Evolutionary conservation across 1,140 invertebrate species (phyloP).

Genomic region (Drosophila albomicans): DNA sequence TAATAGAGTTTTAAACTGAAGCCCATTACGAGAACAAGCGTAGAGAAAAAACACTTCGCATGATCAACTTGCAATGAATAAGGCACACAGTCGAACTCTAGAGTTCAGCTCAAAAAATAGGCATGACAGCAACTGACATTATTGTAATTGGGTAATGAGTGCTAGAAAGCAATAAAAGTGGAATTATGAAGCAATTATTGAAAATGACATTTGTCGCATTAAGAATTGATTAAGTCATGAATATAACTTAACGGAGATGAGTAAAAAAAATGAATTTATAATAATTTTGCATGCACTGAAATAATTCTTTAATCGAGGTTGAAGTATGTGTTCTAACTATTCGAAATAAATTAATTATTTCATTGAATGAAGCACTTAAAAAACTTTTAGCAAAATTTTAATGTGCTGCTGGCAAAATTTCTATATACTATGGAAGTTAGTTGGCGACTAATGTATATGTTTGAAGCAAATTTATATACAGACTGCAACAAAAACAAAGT

Average conservation of each 20-base stretch:
- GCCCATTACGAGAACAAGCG: constrained; percentile 7
- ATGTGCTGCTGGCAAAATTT: no score
- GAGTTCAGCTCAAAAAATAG: constrained; percentile 2
- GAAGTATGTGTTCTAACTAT: no score
- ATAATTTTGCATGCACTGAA: no score
- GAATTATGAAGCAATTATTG: background rate
- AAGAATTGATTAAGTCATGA: background rate
- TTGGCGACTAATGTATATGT: background rate
- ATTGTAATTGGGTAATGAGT: constrained; percentile 3
- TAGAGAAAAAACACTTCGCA: background rate
- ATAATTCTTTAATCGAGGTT: no score
- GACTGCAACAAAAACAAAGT: constrained; percentile 4
- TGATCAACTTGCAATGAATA: constrained; percentile 16
- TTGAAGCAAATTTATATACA: background rate
- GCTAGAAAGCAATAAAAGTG: background rate
- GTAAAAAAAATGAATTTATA: no score
- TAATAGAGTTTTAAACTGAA: constrained; percentile 5
- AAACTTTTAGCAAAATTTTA: no score
- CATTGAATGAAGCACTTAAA: background rate
- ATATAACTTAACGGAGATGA: background rate
- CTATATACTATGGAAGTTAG: background rate
- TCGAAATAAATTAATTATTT: no score
- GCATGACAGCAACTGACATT: background rate
- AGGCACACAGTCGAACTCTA: background rate
- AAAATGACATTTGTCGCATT: background rate